A percentile compares a stretch with the other conserved stretches of the same genome.
Evolutionary conservation across 2,113 vertebrate species (phyloP).

Genomic region (Antechinus flavipes): DNA sequence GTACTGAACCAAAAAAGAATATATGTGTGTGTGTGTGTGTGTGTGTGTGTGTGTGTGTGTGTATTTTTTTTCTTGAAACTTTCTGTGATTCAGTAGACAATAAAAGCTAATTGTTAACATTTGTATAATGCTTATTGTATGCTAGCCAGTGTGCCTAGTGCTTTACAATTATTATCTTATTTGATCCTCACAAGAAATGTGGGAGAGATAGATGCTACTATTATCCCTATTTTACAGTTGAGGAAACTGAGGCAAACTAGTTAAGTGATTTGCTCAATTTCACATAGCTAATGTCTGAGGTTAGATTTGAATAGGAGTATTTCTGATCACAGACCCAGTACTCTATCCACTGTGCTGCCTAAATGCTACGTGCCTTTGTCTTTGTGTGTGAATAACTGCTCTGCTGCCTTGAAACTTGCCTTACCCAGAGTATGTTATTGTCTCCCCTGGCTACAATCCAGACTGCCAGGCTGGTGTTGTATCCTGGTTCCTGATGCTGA

Average conservation of each 20-base stretch:
- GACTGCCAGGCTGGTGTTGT: not conserved
- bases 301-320: not conserved
- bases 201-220: not conserved
- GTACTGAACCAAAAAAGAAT: not conserved
- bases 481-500: not conserved
- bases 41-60: no score
- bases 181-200: not conserved
- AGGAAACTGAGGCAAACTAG: not conserved
- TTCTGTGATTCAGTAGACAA: not conserved
- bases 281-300: not conserved
- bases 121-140: not conserved
- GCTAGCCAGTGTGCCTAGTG: not conserved
- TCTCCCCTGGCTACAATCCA: not conserved
- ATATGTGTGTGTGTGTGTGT: no score
- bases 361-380: not conserved
- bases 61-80: not conserved
- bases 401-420: not conserved
- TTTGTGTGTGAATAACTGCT: not conserved
- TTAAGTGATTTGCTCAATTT: not conserved
- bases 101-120: not conserved
- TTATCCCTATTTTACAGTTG: not conserved
- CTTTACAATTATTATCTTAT: not conserved
- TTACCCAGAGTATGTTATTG: not conserved
- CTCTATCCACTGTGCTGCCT: not conserved
- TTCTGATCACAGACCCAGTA: constrained; percentile 11